Conservation (phyloP, 2,113 vertebrate species). For the Illadopsis cleaveri region DNA sequence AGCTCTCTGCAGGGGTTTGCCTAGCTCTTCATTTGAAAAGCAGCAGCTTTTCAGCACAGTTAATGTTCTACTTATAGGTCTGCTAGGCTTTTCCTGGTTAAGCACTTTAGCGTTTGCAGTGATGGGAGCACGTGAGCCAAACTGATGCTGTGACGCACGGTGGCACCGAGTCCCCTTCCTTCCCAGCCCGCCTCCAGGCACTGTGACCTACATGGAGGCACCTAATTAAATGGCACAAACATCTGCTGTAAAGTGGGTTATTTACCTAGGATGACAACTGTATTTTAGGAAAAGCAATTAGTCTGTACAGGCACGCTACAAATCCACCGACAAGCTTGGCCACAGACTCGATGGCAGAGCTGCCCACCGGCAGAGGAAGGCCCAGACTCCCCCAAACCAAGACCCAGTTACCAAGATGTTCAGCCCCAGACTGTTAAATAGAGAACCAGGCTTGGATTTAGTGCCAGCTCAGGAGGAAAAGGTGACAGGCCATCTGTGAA, state of each 20-base stretch:
- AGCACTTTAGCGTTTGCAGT: neutral
- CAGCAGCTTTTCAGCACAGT: neutral
- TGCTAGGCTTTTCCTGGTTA: neutral
- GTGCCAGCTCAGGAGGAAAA: neutral
- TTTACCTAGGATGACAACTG: neutral
- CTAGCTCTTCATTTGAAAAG: neutral
- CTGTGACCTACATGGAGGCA: slow-evolving; percentile 26
- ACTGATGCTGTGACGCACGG: neutral
- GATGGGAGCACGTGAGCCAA: neutral
- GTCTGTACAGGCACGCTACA: neutral
- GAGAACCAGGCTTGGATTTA: neutral
- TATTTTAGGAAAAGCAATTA: neutral
- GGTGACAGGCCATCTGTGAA: neutral
- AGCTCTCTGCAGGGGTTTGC: neutral
- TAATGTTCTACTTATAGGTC: neutral
- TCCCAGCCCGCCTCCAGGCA: neutral
- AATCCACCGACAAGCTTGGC: neutral
- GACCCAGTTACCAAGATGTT: neutral
- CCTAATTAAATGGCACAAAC: slow-evolving; percentile 21
- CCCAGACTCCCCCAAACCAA: neutral
- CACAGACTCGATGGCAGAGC: neutral
- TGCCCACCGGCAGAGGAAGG: neutral
- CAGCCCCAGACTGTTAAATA: neutral
- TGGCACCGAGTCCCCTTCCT: neutral
- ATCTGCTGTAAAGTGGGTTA: neutral